Conservation (phyloP, 92 coral and sea anemone genomes). For the Porites divaricata region DNA sequence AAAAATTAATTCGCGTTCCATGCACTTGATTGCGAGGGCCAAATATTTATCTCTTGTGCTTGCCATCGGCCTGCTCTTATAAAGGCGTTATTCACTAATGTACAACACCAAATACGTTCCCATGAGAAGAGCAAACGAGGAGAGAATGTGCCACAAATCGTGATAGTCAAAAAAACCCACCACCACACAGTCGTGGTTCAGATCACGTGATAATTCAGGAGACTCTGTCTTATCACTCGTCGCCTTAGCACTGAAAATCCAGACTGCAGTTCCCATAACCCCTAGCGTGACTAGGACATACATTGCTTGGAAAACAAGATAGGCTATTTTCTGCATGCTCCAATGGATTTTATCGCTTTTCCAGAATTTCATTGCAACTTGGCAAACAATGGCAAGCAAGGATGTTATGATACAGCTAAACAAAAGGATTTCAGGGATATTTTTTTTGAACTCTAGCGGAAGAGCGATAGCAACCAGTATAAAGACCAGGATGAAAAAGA, state of each 20-base stretch:
- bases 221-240: conserved; percentile 73
- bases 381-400: conserved; percentile 65
- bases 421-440: conserved; percentile 80
- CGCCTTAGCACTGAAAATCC: conserved; percentile 70
- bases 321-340: conserved; percentile 34
- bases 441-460: conserved; percentile 49
- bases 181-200: conserved; percentile 78
- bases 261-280: conserved; percentile 68
- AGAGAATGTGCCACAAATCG: conserved; percentile 95
- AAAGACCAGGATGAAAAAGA: conserved; percentile 45
- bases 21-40: no score
- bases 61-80: neutral
- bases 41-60: neutral
- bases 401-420: conserved; percentile 74
- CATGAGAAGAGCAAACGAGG: conserved; percentile 89
- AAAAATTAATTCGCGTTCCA: no score
- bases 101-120: conserved; percentile 86
- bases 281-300: conserved; percentile 70
- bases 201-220: conserved; percentile 77
- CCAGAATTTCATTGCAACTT: conserved; percentile 51
- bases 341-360: conserved; percentile 35
- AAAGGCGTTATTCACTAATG: conserved; percentile 66
- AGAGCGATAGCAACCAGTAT: conserved; percentile 44
- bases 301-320: conserved; percentile 66
- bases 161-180: conserved; percentile 85